Evolutionary conservation across 2,797 vertebrate genomes (phyloP).

Genomic region (Acropternis orthonyx): DNA sequence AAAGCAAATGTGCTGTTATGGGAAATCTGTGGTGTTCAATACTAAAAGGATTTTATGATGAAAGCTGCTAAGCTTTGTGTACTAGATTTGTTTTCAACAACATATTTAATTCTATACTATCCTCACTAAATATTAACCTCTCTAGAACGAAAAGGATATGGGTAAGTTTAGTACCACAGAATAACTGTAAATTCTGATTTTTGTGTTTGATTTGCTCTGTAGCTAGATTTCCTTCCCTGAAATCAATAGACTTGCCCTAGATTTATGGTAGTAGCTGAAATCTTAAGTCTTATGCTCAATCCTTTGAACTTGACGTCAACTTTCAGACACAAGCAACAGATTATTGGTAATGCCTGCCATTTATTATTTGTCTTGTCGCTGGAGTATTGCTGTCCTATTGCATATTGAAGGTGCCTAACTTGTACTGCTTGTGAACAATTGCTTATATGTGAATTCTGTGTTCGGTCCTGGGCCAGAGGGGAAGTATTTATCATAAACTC

Average conservation of each 20-base stretch:
- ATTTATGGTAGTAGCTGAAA: background rate
- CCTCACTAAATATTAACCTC: slow-evolving; percentile 8
- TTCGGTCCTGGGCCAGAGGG: slow-evolving; percentile 45
- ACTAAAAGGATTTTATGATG: background rate
- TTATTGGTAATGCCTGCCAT: background rate
- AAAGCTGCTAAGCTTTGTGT: background rate
- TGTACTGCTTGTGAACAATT: slow-evolving; percentile 18
- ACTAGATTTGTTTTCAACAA: background rate
- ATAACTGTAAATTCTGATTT: background rate
- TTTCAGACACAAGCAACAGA: slow-evolving; percentile 19
- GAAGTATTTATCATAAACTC: background rate
- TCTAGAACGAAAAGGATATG: background rate
- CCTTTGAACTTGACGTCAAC: background rate
- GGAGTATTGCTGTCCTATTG: slow-evolving; percentile 23
- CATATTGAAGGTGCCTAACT: background rate
- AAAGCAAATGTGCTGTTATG: background rate
- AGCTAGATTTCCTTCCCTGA: background rate
- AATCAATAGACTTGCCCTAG: slow-evolving; percentile 5
- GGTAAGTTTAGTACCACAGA: slow-evolving; percentile 33
- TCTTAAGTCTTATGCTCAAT: background rate
- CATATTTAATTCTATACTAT: background rate
- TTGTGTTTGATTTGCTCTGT: background rate
- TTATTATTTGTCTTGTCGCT: slow-evolving; percentile 41
- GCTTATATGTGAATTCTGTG: slow-evolving; percentile 39
- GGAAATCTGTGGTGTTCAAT: background rate